Evolutionary conservation across 2,888 invertebrate species (phyloP), one percentile per base, ranked within the genome.

Genomic region (Hololepta plana): DNA sequence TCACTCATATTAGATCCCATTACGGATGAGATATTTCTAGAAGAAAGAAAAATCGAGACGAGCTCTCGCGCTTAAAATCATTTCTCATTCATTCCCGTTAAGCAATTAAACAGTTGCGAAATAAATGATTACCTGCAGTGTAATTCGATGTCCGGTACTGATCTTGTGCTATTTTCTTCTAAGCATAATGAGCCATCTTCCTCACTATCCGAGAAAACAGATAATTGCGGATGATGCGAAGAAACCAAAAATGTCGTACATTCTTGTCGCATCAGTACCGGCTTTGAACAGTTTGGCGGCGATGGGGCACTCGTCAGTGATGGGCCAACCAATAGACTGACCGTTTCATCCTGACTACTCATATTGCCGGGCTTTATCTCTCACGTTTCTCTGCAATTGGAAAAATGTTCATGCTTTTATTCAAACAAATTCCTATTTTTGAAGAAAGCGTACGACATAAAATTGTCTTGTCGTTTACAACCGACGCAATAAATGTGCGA

Each of bases 181-280:
- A 66, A 55, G 47, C 67, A 62, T 23, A 67, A 47, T 3, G 76
- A 67, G 32, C 63, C 64, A 41, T 70, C 70, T 52, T 84, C 82
- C 53, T 82, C 81, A 40, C 81, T 81, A 27, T 79, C 77, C 17
- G 77, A 74, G 38, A 69, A 62, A 8, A 67, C 66, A 21, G 79
- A 79, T 35, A 82, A 61, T 45, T 74, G 68, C 33, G 64, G 64
- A 31, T 68, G 67, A 38, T 74, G 67, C 16, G 63, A 62, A 39
- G 72, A 71, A 31, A 77, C 67, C 32, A 72, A 55, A 51, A 72
- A 67, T 26, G 82, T 81, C 24, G 84, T 81, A 42, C 82, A 76
- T 58, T 84, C 82, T 58, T 84, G 84, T 38, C 84, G 67, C 60
- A 79, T 82, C 37, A 84, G 60, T 35, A 81, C 75, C 38, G 84